phyloP scores from a whole-genome alignment of 1,140 invertebrate genomes.

The roundworm (Caenorhabditis elegans) region DNA sequence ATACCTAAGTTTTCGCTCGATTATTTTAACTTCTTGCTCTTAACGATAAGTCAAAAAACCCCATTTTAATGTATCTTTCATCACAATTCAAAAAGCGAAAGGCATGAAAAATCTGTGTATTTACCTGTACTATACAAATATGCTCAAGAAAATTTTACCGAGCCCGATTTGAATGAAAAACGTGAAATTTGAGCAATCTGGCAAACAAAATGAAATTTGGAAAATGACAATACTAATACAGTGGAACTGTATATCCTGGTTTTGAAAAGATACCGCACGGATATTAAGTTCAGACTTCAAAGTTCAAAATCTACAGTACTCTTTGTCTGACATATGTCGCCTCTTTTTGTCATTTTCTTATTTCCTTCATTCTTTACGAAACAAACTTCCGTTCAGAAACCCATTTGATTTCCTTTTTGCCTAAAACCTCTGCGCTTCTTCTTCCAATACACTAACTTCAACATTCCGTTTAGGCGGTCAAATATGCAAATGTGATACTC shows the following conservation, averaged over 20 bases:
- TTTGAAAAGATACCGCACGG: too few relatives aligned
- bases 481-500: conserved; percentile 33
- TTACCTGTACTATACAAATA: conserved; percentile 14
- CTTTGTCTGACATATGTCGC: background rate
- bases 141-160: background rate
- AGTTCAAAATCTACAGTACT: background rate
- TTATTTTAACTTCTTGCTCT: too few relatives aligned
- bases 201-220: background rate
- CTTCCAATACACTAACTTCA: background rate
- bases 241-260: background rate
- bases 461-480: conserved; percentile 25
- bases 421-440: conserved; percentile 6
- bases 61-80: too few relatives aligned
- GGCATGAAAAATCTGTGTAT: background rate
- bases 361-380: background rate
- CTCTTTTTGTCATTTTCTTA: background rate
- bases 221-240: background rate
- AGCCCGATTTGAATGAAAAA: background rate
- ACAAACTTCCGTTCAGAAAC: conserved; percentile 26
- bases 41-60: too few relatives aligned
- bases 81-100: too few relatives aligned
- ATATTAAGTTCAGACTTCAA: too few relatives aligned
- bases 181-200: background rate
- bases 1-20: too few relatives aligned
- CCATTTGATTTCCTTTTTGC: conserved; percentile 23